Evolutionary conservation across 2,888 invertebrate species (phyloP), one percentile per base, ranked within the genome.

Genomic region (Epistrophella euchroma): DNA sequence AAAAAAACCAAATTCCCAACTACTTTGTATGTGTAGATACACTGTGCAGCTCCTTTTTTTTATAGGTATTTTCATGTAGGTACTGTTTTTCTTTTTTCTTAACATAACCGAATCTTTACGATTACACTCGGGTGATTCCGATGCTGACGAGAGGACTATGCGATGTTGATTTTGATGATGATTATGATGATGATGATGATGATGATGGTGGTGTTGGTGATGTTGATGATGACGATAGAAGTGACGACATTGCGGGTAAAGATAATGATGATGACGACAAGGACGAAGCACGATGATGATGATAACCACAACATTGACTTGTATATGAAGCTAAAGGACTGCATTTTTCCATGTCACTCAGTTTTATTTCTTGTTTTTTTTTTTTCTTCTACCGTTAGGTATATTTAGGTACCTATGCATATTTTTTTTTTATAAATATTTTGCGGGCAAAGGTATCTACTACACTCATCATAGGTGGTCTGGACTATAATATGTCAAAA

Each of bases 301-400:
- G 64, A 75, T 75, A 74, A 76, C 75, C 71, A 72, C 64, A 83
- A 56, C 73, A 85, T 43, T 72, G 60, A 66, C 71, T 28, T 68
- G 40, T 17, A n/a, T 47, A 56, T 22, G 37, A 32, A 47, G 19
- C 56, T 60, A 60, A 17, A 55, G 37, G 32, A 47, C 10, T 64
- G 62, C 43, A 45, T 64, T 50, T 56, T 45, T 11, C 19, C 45
- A 40, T 56, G 72, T 72, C 19, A 52, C 22, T 50, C 47, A 50
- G 19, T 47, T 47, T 19, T 47, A 4, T 10, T 19, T 47, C 19
- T 47, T 19, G 2, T 22, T 13, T 4, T 4, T 1, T 19, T 11
- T 5, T 45, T 35, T 45, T 10, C 2, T 2, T 56, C 25, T 13
- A 5, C 13, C 52, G 15, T 25, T 37, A 2, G 15, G 13, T 37